Conservation (phyloP, 2,113 vertebrate genomes). For the Glaucomys volans region DNA sequence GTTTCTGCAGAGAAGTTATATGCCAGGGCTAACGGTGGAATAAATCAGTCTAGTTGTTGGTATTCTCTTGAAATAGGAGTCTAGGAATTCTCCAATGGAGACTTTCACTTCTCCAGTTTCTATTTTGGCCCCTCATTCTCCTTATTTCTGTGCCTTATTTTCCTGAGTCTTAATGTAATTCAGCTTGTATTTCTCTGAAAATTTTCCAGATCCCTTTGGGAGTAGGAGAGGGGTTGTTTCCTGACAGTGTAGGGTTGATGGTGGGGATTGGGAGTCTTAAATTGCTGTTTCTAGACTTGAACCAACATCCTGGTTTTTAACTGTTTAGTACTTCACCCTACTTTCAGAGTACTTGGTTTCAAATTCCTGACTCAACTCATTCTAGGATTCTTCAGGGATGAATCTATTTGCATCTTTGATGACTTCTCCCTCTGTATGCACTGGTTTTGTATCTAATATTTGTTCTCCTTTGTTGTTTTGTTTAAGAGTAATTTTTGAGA, state of each 20-base stretch:
- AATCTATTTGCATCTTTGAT: neutral
- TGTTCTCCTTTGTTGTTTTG: neutral
- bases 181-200: neutral
- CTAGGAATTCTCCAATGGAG: neutral
- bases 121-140: neutral
- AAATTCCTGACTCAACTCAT: neutral
- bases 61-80: neutral
- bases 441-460: neutral
- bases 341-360: neutral
- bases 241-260: neutral
- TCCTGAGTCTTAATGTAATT: neutral
- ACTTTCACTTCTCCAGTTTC: neutral
- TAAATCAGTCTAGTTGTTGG: neutral
- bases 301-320: neutral
- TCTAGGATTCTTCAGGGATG: neutral
- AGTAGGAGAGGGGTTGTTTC: neutral
- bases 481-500: neutral
- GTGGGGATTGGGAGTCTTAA: neutral
- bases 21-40: neutral
- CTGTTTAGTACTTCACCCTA: neutral
- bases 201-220: neutral
- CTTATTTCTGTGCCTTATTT: neutral
- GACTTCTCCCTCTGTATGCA: neutral
- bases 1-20: neutral
- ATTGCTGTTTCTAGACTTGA: neutral